Percentiles rank a stretch among this genome's conserved stretches.
Evolutionary conservation across 2,888 invertebrate genomes (phyloP).

Genomic region (Volucella zonaria): DNA sequence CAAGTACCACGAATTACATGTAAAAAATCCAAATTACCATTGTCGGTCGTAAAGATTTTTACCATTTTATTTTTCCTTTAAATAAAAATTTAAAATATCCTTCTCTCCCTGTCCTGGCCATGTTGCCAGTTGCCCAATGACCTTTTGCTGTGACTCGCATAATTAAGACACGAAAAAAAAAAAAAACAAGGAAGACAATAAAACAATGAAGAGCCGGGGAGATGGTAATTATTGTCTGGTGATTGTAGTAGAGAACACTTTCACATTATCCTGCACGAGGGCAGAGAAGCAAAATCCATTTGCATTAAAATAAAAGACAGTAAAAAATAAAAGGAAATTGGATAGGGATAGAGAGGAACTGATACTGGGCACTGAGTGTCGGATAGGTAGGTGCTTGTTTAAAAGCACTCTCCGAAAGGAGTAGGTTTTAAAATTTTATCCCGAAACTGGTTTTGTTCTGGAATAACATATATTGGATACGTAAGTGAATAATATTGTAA

Average conservation of each 20-base stretch:
- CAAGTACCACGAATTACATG: too few relatives aligned
- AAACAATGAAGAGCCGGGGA: background rate
- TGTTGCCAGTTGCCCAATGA: too few relatives aligned
- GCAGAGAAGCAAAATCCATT: constrained; percentile 3
- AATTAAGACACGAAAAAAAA: too few relatives aligned
- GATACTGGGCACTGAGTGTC: background rate
- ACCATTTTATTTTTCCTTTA: too few relatives aligned
- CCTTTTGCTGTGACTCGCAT: too few relatives aligned
- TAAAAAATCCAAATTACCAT: too few relatives aligned
- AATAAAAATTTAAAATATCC: too few relatives aligned
- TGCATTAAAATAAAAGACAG: background rate
- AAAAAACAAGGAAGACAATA: background rate
- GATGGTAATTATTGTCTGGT: background rate
- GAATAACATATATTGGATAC: too few relatives aligned
- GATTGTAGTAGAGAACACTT: background rate
- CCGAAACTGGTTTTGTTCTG: too few relatives aligned
- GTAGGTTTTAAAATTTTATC: background rate
- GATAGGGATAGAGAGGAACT: background rate
- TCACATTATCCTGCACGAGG: background rate
- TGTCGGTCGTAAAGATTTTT: too few relatives aligned
- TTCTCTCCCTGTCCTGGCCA: too few relatives aligned
- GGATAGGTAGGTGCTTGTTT: background rate
- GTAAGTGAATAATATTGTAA: too few relatives aligned
- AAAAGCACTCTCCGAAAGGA: background rate
- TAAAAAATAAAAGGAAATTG: background rate